A percentile compares a stretch with the other conserved stretches of the same genome.
phyloP scores from a whole-genome alignment of 2,113 vertebrate species.

The Tupaia tana region DNA sequence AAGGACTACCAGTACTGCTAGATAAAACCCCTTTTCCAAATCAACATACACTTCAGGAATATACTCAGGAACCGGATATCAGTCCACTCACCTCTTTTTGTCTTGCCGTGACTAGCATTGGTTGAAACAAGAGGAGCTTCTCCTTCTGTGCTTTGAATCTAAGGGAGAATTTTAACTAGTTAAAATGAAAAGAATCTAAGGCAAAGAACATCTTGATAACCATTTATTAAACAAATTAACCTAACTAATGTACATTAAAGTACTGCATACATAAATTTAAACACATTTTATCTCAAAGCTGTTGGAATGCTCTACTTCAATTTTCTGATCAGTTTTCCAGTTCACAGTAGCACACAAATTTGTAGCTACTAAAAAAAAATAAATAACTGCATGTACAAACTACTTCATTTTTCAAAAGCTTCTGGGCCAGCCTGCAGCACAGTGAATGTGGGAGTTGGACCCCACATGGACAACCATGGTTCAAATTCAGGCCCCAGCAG shows the following conservation, averaged over 20 bases:
- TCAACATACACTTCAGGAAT: neutral
- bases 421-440: too few species aligned
- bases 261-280: constrained; percentile 17
- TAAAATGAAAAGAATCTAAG: constrained; percentile 50
- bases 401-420: neutral
- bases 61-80: neutral
- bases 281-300: constrained; percentile 32
- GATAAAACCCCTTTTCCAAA: neutral
- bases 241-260: constrained; percentile 10
- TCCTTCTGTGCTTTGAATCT: constrained; percentile 96
- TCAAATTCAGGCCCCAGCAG: too few species aligned
- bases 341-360: neutral
- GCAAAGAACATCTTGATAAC: constrained; percentile 17
- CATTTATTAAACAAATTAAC: neutral
- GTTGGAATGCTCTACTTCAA: neutral
- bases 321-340: constrained; percentile 33
- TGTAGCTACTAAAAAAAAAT: neutral
- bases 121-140: constrained; percentile 87
- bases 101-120: constrained; percentile 84
- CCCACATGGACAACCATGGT: too few species aligned
- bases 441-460: too few species aligned
- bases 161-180: constrained; percentile 61
- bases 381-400: neutral
- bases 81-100: constrained; percentile 87
- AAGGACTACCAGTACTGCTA: neutral